phyloP scores from a whole-genome alignment of 2,797 vertebrate species.

The Ceryle rudis region DNA sequence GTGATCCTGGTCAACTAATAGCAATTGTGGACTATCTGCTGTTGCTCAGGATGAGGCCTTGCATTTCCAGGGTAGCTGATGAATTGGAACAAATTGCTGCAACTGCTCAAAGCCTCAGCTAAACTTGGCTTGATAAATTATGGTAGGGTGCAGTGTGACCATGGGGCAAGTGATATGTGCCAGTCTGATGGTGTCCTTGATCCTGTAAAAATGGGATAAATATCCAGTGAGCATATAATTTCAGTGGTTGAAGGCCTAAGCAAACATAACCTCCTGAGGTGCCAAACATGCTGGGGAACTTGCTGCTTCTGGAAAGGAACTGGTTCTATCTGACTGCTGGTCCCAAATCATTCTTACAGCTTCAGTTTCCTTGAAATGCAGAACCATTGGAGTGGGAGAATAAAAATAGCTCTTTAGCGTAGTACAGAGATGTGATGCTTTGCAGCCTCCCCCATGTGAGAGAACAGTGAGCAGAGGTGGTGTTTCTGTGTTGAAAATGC shows the following conservation, averaged over 20 bases:
- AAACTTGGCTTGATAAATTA: neutral
- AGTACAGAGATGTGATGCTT: conserved; percentile 1
- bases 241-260: neutral
- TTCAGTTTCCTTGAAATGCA: conserved; percentile 42
- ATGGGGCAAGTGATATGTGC: neutral
- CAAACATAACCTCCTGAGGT: neutral
- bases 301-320: neutral
- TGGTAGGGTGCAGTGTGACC: neutral
- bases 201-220: neutral
- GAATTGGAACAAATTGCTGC: neutral
- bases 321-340: neutral
- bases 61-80: neutral
- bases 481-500: neutral
- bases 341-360: conserved; percentile 36
- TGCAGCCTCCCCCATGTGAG: neutral
- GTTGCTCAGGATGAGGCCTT: neutral
- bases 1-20: neutral
- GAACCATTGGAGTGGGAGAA: neutral
- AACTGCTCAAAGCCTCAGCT: neutral
- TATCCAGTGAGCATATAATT: neutral
- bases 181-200: neutral
- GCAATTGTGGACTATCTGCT: fast-evolving
- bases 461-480: neutral
- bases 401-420: conserved; percentile 42
- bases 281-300: neutral